phyloP scores from a whole-genome alignment of 2,888 invertebrate species.

The Leptopterna dolabrata region DNA sequence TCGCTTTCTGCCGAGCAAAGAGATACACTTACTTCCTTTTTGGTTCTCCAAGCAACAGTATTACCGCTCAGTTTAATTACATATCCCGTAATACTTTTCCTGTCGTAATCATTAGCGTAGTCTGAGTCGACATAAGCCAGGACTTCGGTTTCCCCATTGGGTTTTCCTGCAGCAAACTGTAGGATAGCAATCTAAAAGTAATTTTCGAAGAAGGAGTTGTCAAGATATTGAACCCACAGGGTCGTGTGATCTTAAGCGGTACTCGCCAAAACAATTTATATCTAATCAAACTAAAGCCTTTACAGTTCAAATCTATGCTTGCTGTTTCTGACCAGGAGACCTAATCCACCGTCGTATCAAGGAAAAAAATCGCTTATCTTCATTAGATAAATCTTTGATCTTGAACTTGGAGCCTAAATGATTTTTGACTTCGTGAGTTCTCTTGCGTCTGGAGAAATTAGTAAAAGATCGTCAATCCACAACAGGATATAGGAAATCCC shows the following conservation, averaged over 20 bases:
- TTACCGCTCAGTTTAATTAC: not conserved
- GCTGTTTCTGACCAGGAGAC: no score
- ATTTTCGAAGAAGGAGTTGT: no score
- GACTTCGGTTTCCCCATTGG: not conserved
- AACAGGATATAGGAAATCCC: constrained; percentile 5
- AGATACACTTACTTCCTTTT: not conserved
- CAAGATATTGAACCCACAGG: no score
- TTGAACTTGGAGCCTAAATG: not conserved
- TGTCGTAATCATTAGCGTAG: not conserved
- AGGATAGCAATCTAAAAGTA: not conserved
- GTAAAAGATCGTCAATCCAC: constrained; percentile 25
- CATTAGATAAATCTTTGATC: no score
- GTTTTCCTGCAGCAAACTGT: constrained; percentile 4
- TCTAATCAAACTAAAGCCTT: no score
- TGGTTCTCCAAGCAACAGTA: not conserved
- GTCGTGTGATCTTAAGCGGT: no score
- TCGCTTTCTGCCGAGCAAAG: not conserved
- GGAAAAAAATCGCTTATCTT: no score
- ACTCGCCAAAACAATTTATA: no score
- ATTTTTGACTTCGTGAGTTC: not conserved
- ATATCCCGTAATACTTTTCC: not conserved
- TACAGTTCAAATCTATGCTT: no score
- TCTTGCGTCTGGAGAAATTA: not conserved
- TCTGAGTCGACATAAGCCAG: not conserved
- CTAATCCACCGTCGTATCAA: no score